Evolutionary conservation across 2,113 vertebrate genomes (phyloP).

Genomic region (Corythaixoides concolor): DNA sequence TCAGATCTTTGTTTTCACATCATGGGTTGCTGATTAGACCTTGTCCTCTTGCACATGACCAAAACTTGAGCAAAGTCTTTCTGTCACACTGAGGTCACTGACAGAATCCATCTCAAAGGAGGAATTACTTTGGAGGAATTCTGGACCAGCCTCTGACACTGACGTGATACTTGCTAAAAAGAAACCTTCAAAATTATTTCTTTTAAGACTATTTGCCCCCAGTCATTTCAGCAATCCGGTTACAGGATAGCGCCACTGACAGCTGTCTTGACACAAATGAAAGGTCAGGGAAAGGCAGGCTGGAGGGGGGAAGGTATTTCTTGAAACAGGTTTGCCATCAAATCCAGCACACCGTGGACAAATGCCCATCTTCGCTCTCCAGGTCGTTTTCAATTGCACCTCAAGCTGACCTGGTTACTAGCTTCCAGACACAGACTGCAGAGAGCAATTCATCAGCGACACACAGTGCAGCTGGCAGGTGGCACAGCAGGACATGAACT

Average conservation of each 20-base stretch:
- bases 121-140: neutral
- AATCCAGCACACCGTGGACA: neutral
- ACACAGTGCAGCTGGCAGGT: neutral
- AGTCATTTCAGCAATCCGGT: fast-evolving
- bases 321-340: neutral
- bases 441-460: neutral
- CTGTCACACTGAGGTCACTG: neutral
- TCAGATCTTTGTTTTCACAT: neutral
- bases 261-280: neutral
- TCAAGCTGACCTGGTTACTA: fast-evolving
- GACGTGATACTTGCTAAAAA: neutral
- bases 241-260: neutral
- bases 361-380: fast-evolving
- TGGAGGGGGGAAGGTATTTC: neutral
- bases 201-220: neutral
- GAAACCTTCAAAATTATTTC: neutral
- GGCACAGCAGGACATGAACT: neutral
- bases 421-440: neutral
- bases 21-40: neutral
- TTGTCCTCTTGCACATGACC: neutral
- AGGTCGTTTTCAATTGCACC: neutral
- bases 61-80: neutral
- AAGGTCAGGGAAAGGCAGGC: neutral
- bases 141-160: neutral
- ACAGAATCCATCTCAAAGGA: neutral